A percentile compares a stretch with the other conserved stretches of the same genome.
These are phyloP conservation scores for Drosophila repleta DNA, from an alignment of 1,140 invertebrate genomes.

Conservation along the genomic window DNA sequence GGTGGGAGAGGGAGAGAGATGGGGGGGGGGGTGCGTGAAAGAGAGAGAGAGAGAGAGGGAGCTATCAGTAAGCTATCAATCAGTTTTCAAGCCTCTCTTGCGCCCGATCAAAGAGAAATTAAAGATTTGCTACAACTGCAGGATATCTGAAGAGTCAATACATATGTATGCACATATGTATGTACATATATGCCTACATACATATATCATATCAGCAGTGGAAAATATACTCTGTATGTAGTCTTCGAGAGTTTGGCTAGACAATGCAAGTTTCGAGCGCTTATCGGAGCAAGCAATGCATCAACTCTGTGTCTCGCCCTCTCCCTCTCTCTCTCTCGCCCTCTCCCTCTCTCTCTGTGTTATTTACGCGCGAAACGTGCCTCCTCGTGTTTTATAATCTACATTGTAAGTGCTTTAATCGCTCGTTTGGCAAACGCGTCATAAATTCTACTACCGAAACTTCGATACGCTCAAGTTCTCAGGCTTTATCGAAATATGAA, in stretches of 20 bases:
- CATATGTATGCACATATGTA: too few species aligned
- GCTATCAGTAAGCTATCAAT: neutral
- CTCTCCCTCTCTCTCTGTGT: too few species aligned
- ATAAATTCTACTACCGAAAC: slow-evolving; percentile 23
- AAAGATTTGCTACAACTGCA: too few species aligned
- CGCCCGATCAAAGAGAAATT: too few species aligned
- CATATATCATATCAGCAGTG: too few species aligned
- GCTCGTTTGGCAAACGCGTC: slow-evolving; percentile 11
- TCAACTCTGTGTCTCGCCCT: too few species aligned
- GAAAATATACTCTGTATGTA: too few species aligned
- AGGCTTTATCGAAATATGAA: slow-evolving; percentile 33
- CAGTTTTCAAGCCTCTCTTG: too few species aligned
- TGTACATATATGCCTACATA: too few species aligned
- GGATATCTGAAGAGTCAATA: too few species aligned
- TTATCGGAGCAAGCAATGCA: slow-evolving; percentile 15
- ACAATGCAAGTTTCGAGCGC: slow-evolving; percentile 10
- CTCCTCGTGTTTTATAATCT: slow-evolving; percentile 1
- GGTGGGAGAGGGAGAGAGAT: neutral
- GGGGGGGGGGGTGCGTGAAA: too few species aligned
- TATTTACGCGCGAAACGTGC: slow-evolving; percentile 18
- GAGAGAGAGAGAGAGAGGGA: neutral
- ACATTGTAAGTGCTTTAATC: slow-evolving; percentile 14
- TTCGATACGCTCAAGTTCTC: slow-evolving; percentile 40
- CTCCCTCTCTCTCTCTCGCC: too few species aligned
- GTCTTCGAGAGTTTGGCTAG: slow-evolving; percentile 5